Percentiles rank a stretch among this genome's conserved stretches.
phyloP scores from a whole-genome alignment of 1,140 invertebrate genomes.

The Helicoverpa zea region DNA sequence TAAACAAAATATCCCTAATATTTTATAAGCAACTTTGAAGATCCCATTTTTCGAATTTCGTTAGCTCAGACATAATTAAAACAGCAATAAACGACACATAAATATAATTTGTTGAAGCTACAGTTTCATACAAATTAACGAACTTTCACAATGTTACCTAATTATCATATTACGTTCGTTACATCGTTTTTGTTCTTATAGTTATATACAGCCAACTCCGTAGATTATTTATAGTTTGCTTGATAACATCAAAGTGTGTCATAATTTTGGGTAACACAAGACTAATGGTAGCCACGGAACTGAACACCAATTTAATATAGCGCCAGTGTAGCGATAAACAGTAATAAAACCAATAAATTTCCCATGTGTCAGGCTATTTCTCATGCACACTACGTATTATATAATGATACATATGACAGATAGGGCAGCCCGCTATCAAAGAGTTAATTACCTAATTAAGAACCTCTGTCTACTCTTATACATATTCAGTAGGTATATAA shows the following conservation, averaged over 20 bases:
- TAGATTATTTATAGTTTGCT: slow-evolving; percentile 16
- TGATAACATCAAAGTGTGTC: slow-evolving; percentile 35
- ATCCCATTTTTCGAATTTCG: too few relatives aligned
- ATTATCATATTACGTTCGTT: slow-evolving; percentile 29
- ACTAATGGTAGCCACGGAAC: slow-evolving; percentile 33
- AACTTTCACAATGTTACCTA: slow-evolving; percentile 22
- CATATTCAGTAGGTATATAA: slow-evolving; percentile 52
- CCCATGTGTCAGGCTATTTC: slow-evolving; percentile 17
- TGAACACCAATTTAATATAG: slow-evolving; percentile 31
- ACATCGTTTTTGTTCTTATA: neutral
- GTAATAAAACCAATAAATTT: slow-evolving; percentile 48
- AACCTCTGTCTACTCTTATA: slow-evolving; percentile 38
- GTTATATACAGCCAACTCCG: neutral
- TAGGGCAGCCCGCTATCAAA: slow-evolving; percentile 38
- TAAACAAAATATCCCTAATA: too few relatives aligned
- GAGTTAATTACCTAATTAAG: slow-evolving; percentile 53
- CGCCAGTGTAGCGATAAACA: slow-evolving; percentile 38
- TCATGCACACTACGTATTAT: slow-evolving; percentile 32
- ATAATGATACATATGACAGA: slow-evolving; percentile 44
- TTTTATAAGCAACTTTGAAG: too few relatives aligned
- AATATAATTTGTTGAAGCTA: neutral
- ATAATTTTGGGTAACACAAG: slow-evolving; percentile 44
- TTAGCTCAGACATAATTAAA: too few relatives aligned
- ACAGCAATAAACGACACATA: neutral
- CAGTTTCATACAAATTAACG: neutral